Percentiles rank a stretch among this genome's conserved stretches.
These are phyloP conservation scores for Montipora foliosa DNA, from an alignment of 64 coral and sea anemone species.

Conservation along the genomic window DNA sequence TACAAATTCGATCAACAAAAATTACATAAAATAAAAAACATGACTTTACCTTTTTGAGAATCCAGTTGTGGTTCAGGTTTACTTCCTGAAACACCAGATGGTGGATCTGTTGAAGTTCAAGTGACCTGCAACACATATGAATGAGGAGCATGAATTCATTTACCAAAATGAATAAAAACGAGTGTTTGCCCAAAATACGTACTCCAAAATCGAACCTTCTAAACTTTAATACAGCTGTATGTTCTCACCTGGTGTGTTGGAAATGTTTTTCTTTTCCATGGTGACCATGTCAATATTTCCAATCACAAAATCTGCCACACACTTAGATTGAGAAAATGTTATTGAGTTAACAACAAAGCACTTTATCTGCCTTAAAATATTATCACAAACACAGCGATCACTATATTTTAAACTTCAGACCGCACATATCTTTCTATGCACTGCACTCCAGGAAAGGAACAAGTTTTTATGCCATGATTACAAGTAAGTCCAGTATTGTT, in stretches of 20 bases:
- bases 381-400: neutral
- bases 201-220: neutral
- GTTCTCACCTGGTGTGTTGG: neutral
- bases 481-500: too few species aligned
- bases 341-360: neutral
- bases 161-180: neutral
- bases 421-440: neutral
- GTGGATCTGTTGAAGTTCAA: neutral
- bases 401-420: neutral
- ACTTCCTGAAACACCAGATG: neutral
- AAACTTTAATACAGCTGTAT: neutral
- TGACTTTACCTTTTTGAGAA: neutral
- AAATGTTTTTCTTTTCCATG: neutral
- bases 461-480: neutral
- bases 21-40: conserved; percentile 10
- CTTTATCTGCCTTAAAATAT: neutral
- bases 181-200: neutral
- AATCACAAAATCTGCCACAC: neutral
- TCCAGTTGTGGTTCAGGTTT: neutral
- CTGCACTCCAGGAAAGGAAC: neutral
- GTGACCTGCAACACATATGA: neutral
- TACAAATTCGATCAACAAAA: conserved; percentile 1
- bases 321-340: neutral
- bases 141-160: neutral
- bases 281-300: neutral